phyloP scores from a whole-genome alignment of 2,888 invertebrate species.

The Rhingia rostrata region DNA sequence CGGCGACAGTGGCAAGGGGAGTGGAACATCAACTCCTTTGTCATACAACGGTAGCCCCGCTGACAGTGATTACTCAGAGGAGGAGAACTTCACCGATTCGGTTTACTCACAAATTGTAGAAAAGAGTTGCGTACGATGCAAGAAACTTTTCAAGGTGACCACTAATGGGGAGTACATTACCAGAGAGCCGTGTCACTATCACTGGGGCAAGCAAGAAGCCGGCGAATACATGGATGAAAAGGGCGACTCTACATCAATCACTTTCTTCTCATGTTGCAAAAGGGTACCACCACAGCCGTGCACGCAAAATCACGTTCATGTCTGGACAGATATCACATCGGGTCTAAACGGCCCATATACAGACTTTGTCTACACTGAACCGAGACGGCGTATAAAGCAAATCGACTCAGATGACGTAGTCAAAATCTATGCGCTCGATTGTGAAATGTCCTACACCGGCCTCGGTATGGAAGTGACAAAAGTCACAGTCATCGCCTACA shows the following conservation, averaged over 20 bases:
- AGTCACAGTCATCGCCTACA: slow-evolving; percentile 91
- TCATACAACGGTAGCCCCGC: slow-evolving; percentile 84
- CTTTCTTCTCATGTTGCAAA: slow-evolving; percentile 65
- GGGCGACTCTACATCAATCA: slow-evolving; percentile 77
- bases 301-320: slow-evolving; percentile 87
- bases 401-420: slow-evolving; percentile 75
- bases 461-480: slow-evolving; percentile 93
- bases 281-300: slow-evolving; percentile 85
- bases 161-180: slow-evolving; percentile 88
- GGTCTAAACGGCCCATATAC: slow-evolving; percentile 90
- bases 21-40: slow-evolving; percentile 84
- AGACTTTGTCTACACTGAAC: slow-evolving; percentile 86
- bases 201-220: slow-evolving; percentile 92
- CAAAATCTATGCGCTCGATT: slow-evolving; percentile 92
- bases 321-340: slow-evolving; percentile 89
- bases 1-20: slow-evolving; percentile 84
- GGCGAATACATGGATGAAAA: slow-evolving; percentile 79
- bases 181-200: slow-evolving; percentile 91
- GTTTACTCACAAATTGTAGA: slow-evolving; percentile 81
- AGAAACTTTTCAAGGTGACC: slow-evolving; percentile 88
- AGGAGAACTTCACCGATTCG: slow-evolving; percentile 75
- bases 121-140: slow-evolving; percentile 89
- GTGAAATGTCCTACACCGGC: slow-evolving; percentile 98
- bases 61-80: slow-evolving; percentile 80
- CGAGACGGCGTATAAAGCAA: slow-evolving; percentile 68